phyloP scores from a whole-genome alignment of 1,140 invertebrate genomes.

The Drosophila parabipectinata region DNA sequence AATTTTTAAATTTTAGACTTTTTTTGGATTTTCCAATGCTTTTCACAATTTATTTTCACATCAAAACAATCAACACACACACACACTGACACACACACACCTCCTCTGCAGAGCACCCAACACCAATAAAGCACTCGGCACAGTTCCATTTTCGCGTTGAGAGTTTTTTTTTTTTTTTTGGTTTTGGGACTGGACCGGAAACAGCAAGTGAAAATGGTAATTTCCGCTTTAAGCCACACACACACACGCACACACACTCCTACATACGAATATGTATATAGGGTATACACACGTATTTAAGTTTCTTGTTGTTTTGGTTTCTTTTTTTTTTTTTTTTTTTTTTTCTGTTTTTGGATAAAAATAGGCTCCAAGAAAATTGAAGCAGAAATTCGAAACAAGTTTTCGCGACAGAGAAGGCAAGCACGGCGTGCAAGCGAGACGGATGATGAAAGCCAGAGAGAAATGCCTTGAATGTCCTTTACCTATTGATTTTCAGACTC shows the following conservation, averaged over 20 bases:
- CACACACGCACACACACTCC: slow-evolving; percentile 16
- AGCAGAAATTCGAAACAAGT: slow-evolving; percentile 22
- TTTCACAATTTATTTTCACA: slow-evolving; percentile 4
- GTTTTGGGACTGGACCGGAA: slow-evolving; percentile 51
- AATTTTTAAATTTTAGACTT: background rate
- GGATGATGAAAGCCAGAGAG: slow-evolving; percentile 9
- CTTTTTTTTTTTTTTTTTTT: background rate
- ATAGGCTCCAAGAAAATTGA: slow-evolving; percentile 49
- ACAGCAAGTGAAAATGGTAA: slow-evolving; percentile 78
- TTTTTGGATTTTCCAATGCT: too few species aligned
- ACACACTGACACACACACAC: background rate
- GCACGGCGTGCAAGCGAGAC: slow-evolving; percentile 12
- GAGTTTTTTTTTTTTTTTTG: slow-evolving; percentile 3
- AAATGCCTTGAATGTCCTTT: slow-evolving; percentile 46
- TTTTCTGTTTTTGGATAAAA: slow-evolving; percentile 37
- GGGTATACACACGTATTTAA: slow-evolving; percentile 4
- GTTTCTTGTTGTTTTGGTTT: slow-evolving; percentile 48
- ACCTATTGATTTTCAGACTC: slow-evolving; percentile 55
- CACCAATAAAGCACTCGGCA: background rate
- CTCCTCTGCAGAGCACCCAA: too few species aligned
- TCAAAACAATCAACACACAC: background rate
- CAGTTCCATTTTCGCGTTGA: slow-evolving; percentile 9
- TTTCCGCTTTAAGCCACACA: slow-evolving; percentile 66
- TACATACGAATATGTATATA: background rate
- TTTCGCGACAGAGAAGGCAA: slow-evolving; percentile 13